Evolutionary conservation across 2,888 invertebrate species (phyloP).

Genomic region (Sminthurides aquaticus): DNA sequence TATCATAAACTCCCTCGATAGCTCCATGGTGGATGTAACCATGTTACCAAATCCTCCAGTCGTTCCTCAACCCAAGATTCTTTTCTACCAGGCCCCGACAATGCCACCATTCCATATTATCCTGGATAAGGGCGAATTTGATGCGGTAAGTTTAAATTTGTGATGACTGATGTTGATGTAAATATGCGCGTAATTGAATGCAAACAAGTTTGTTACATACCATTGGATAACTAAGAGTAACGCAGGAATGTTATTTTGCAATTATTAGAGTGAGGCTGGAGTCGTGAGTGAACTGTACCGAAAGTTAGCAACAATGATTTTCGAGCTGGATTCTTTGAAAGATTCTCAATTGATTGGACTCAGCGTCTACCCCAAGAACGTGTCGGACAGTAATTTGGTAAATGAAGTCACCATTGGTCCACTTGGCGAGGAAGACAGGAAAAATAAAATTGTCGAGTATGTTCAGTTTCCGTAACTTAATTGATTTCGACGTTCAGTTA

Average conservation of each 20-base stretch:
- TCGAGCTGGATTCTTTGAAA: too few species aligned
- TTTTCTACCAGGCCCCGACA: not conserved
- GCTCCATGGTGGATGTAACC: not conserved
- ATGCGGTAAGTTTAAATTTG: not conserved
- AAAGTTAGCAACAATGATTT: not conserved
- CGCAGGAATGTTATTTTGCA: not conserved
- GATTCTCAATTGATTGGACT: too few species aligned
- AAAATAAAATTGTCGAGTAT: too few species aligned
- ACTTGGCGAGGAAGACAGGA: too few species aligned
- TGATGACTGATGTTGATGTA: not conserved
- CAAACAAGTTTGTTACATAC: conserved; percentile 1
- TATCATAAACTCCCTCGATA: conserved; percentile 7
- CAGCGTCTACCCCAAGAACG: not conserved
- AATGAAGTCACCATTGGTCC: not conserved
- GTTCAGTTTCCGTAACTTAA: too few species aligned
- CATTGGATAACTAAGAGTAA: too few species aligned
- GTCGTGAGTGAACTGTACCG: not conserved
- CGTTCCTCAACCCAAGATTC: not conserved
- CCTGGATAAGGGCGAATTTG: conserved; percentile 2
- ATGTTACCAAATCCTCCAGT: not conserved
- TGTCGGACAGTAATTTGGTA: too few species aligned
- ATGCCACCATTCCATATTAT: conserved; percentile 5
- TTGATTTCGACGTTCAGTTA: too few species aligned
- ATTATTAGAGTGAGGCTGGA: not conserved
- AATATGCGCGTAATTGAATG: too few species aligned